Evolutionary conservation across 1,140 invertebrate species (phyloP).

Genomic region (Vanessa tameamea): DNA sequence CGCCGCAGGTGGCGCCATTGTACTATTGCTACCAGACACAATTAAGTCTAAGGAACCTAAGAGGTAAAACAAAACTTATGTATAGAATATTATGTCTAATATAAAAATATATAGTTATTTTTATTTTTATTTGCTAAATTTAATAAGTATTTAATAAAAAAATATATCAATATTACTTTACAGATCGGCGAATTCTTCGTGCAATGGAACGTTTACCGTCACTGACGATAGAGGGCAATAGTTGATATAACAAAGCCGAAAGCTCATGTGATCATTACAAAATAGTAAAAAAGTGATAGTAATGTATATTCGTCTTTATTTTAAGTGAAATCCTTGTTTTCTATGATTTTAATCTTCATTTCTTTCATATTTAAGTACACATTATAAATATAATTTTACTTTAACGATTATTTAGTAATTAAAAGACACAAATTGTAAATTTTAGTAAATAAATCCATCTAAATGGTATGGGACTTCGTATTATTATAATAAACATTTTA

Average conservation of each 20-base stretch:
- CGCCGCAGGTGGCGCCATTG: constrained; percentile 82
- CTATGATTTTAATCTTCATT: neutral
- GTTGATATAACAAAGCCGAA: neutral
- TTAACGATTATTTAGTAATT: too few species aligned
- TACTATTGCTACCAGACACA: constrained; percentile 83
- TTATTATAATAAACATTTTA: too few species aligned
- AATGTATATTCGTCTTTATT: constrained; percentile 3
- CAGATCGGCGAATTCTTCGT: constrained; percentile 46
- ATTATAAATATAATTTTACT: too few species aligned
- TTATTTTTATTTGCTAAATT: too few species aligned
- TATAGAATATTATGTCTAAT: neutral
- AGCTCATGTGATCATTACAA: neutral
- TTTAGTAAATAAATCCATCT: too few species aligned
- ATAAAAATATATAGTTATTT: neutral
- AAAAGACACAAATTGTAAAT: too few species aligned
- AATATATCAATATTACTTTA: constrained; percentile 3
- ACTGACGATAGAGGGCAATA: constrained; percentile 70
- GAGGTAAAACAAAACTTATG: constrained; percentile 44
- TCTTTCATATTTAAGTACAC: too few species aligned
- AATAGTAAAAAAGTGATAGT: constrained; percentile 9
- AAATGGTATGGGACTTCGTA: too few species aligned
- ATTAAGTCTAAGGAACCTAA: constrained; percentile 53
- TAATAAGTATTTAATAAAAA: neutral
- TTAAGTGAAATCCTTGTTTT: neutral
- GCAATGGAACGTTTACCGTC: constrained; percentile 67